These are phyloP conservation scores for Platycercus adscitus DNA, from an alignment of 2,113 vertebrate species.

Conservation along the genomic window DNA sequence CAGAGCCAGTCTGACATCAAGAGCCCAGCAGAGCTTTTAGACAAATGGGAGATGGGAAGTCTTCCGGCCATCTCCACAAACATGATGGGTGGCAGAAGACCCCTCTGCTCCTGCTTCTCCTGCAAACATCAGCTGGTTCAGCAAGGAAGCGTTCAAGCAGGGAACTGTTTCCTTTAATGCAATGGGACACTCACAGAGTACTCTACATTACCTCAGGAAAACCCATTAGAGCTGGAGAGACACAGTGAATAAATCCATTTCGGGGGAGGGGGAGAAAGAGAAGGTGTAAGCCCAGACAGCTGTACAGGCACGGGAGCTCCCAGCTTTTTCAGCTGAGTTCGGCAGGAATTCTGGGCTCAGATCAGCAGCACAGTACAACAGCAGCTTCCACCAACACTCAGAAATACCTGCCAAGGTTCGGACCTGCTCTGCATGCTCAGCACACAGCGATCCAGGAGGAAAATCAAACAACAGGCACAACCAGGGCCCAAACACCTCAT, in stretches of 20 bases:
- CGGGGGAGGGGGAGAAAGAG: accelerated
- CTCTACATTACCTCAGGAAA: neutral
- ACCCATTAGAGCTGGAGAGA: neutral
- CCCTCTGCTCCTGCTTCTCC: accelerated
- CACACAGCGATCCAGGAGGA: neutral
- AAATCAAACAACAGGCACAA: neutral
- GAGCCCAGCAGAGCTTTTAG: neutral
- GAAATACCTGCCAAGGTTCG: neutral
- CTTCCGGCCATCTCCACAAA: neutral
- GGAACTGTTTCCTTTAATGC: neutral
- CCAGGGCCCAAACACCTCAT: neutral
- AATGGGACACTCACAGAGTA: neutral
- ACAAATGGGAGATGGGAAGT: neutral
- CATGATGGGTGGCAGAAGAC: neutral
- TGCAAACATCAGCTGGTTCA: neutral
- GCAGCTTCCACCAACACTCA: neutral
- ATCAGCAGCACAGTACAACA: neutral
- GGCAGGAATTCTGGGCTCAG: neutral
- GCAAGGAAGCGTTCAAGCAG: neutral
- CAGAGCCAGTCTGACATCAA: neutral
- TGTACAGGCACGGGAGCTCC: neutral
- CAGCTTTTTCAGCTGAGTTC: neutral
- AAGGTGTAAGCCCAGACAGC: neutral
- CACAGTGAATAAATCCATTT: neutral
- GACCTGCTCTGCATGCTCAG: neutral